A percentile compares a stretch with the other conserved stretches of the same genome.
Conservation (phyloP, 1,140 invertebrate genomes). For the Leptopilina clavipes region DNA sequence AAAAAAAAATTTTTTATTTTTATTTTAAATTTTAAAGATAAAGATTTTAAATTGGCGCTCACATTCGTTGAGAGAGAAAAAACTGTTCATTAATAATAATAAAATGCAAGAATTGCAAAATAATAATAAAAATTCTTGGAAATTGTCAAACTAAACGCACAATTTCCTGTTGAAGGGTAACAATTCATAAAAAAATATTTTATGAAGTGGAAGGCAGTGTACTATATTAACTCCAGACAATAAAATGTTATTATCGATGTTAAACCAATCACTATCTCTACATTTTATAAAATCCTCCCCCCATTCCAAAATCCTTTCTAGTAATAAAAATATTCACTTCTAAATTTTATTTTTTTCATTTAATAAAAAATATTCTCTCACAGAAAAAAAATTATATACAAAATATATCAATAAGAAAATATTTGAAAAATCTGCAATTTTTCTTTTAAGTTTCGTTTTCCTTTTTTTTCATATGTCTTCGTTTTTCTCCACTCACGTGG, state of each 20-base stretch:
- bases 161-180: conserved; percentile 49
- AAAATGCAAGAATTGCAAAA: neutral
- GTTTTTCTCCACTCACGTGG: conserved; percentile 40
- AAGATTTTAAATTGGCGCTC: neutral
- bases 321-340: neutral
- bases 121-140: conserved; percentile 17
- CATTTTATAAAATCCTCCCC: conserved; percentile 28
- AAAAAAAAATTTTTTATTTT: neutral
- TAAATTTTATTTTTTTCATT: neutral
- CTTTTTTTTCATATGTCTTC: conserved; percentile 46
- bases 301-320: neutral
- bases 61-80: neutral
- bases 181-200: conserved; percentile 49
- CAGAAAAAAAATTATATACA: conserved; percentile 37
- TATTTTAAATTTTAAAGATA: neutral
- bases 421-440: neutral
- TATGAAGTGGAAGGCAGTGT: conserved; percentile 61
- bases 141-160: conserved; percentile 48
- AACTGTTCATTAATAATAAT: neutral
- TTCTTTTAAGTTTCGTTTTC: conserved; percentile 53
- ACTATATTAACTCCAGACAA: conserved; percentile 73
- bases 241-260: conserved; percentile 76
- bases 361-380: conserved; percentile 15
- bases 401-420: neutral
- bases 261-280: conserved; percentile 50